A percentile compares a stretch with the other conserved stretches of the same genome.
Conservation (phyloP, 1,140 invertebrate species). For the Contarinia nasturtii region DNA sequence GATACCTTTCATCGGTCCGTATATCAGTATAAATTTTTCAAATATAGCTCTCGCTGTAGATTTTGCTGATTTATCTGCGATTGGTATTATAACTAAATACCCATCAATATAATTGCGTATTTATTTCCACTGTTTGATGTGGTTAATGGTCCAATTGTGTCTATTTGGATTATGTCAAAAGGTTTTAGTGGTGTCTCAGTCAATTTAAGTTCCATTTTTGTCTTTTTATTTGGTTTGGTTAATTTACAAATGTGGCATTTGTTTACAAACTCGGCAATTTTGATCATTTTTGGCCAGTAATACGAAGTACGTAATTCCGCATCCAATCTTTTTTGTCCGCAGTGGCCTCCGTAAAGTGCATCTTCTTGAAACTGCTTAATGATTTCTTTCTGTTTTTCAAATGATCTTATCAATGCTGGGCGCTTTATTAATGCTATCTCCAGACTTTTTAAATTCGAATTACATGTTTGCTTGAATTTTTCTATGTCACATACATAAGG, state of each 20-base stretch:
- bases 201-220: conserved; percentile 7
- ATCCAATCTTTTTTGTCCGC: neutral
- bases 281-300: neutral
- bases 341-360: neutral
- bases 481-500: too few relatives aligned
- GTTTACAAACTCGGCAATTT: neutral
- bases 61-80: neutral
- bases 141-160: conserved; percentile 5
- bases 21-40: neutral
- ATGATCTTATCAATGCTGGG: too few relatives aligned
- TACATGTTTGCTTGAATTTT: too few relatives aligned
- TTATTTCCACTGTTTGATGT: conserved; percentile 4
- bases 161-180: conserved; percentile 7
- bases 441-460: too few relatives aligned
- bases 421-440: too few relatives aligned
- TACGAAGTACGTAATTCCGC: neutral
- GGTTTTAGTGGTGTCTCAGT: conserved; percentile 6
- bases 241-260: neutral
- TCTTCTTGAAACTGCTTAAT: neutral
- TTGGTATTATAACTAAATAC: neutral
- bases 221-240: neutral
- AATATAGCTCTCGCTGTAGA: neutral
- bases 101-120: conserved; percentile 5
- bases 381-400: neutral
- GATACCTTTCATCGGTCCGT: neutral